Conservation (phyloP, 2,888 invertebrate genomes). For the Leucoma salicis region DNA sequence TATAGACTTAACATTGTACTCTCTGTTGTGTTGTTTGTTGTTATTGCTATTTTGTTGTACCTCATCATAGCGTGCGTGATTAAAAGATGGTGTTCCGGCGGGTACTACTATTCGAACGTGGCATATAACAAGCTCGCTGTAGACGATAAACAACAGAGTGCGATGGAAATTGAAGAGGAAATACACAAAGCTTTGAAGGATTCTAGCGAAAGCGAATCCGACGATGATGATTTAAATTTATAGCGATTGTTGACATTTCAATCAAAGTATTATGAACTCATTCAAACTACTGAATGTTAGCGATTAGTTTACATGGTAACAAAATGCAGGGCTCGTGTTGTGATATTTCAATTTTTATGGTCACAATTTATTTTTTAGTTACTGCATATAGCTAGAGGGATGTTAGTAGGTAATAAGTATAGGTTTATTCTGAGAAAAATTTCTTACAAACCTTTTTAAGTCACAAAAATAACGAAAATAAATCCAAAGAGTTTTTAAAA, state of each 20-base stretch:
- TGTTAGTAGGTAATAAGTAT: slow-evolving; percentile 12
- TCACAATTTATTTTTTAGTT: slow-evolving; percentile 48
- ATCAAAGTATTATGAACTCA: slow-evolving; percentile 53
- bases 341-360: slow-evolving; percentile 56
- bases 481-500: slow-evolving; percentile 43
- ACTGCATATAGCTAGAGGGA: slow-evolving; percentile 13
- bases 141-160: slow-evolving; percentile 65
- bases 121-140: slow-evolving; percentile 67
- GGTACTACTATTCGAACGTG: slow-evolving; percentile 57
- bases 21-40: slow-evolving; percentile 53
- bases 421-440: slow-evolving; percentile 19
- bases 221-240: slow-evolving; percentile 69
- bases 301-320: slow-evolving; percentile 33
- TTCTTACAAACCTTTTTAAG: slow-evolving; percentile 33
- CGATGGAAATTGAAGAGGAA: slow-evolving; percentile 68
- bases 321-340: slow-evolving; percentile 56
- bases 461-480: slow-evolving; percentile 13
- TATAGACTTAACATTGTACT: slow-evolving; percentile 69
- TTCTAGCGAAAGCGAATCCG: slow-evolving; percentile 68
- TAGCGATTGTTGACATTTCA: slow-evolving; percentile 56
- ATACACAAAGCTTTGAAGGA: slow-evolving; percentile 67
- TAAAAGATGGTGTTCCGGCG: slow-evolving; percentile 51
- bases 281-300: slow-evolving; percentile 43
- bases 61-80: slow-evolving; percentile 48
- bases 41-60: slow-evolving; percentile 53